Conservation (phyloP, 2,113 vertebrate genomes). For the Strix uralensis region DNA sequence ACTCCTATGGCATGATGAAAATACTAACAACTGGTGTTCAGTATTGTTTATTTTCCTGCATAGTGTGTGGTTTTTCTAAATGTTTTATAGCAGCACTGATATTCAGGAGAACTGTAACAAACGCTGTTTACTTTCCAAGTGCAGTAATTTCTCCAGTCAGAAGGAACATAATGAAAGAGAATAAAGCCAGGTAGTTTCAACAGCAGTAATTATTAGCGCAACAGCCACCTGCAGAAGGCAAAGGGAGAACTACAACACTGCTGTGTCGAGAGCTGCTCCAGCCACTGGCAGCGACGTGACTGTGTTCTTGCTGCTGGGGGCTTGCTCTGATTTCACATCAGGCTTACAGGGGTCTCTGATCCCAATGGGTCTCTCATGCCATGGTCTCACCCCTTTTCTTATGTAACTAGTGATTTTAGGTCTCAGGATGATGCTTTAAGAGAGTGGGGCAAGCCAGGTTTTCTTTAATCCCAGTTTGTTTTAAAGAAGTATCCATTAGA, state of each 20-base stretch:
- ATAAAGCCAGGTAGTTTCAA: background rate
- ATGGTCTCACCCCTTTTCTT: background rate
- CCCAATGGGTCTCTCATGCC: rapidly evolving
- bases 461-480: background rate
- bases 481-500: background rate
- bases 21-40: background rate
- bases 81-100: background rate
- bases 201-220: rapidly evolving
- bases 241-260: background rate
- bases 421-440: background rate
- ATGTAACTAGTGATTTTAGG: background rate
- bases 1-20: background rate
- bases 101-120: background rate
- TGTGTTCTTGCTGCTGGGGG: background rate
- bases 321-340: background rate
- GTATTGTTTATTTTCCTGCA: background rate
- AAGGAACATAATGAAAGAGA: background rate
- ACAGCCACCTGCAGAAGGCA: background rate
- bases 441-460: background rate
- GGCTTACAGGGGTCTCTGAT: background rate
- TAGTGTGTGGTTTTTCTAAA: background rate
- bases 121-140: background rate
- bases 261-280: background rate
- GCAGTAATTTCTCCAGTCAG: background rate
- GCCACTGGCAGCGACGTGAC: rapidly evolving